phyloP scores from a whole-genome alignment of 1,140 invertebrate genomes.

The Aphidius ervi region DNA sequence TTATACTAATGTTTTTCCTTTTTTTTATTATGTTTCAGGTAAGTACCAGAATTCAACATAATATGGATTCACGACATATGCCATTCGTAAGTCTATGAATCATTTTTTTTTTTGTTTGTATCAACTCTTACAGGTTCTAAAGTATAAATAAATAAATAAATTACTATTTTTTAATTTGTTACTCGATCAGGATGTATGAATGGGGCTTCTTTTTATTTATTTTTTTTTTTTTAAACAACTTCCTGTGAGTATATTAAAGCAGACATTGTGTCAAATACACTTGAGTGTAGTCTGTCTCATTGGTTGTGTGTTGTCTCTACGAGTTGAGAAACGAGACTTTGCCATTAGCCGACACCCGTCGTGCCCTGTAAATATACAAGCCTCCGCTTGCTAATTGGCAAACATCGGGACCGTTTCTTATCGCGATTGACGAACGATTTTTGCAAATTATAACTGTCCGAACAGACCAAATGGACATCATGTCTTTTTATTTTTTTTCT shows the following conservation, averaged over 20 bases:
- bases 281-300: slow-evolving; percentile 8
- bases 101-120: too few species aligned
- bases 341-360: slow-evolving; percentile 32
- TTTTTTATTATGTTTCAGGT: slow-evolving; percentile 25
- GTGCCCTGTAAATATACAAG: slow-evolving; percentile 24
- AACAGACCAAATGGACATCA: slow-evolving; percentile 11
- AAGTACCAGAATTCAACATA: slow-evolving; percentile 16
- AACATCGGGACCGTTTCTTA: slow-evolving; percentile 37
- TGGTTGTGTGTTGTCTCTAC: slow-evolving; percentile 24
- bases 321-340: slow-evolving; percentile 36
- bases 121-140: too few species aligned
- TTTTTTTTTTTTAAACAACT: too few species aligned
- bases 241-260: too few species aligned
- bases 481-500: slow-evolving; percentile 18
- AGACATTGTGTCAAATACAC: slow-evolving; percentile 18
- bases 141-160: background rate
- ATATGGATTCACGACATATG: slow-evolving; percentile 1
- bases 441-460: slow-evolving; percentile 36
- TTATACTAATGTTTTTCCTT: slow-evolving; percentile 13
- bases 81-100: background rate
- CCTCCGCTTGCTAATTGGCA: slow-evolving; percentile 38
- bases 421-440: slow-evolving; percentile 38
- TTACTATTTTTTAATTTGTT: background rate
- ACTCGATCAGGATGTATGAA: background rate
- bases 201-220: too few species aligned